Evolutionary conservation across 1,140 invertebrate species (phyloP), one percentile per base, ranked within the genome.

Genomic region (Drosophila sturtevanti): DNA sequence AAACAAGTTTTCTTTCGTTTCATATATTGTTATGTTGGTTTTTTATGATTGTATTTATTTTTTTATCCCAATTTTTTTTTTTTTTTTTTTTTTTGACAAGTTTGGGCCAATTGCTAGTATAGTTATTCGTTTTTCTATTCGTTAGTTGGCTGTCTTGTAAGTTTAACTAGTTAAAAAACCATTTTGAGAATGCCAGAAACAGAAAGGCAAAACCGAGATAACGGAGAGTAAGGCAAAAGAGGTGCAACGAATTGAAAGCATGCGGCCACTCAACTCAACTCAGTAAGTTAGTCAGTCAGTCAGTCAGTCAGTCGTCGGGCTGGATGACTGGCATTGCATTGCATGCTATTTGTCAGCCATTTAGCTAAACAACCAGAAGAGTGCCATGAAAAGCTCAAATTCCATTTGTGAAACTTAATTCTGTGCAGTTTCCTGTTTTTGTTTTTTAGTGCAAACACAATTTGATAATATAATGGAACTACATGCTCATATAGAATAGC

Each of bases 151-250:
- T 56, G 71, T 38, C 44, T 22, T 62, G 48, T 41, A 55, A 75
- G 72, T 63, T 75, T 56, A 75, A 75, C 72, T 75, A 75, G 72
- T 75, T 75, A 61, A 12, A 51, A 75, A 75, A 34, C 64, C 63
- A 75, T 48, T 75, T 75, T 75, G 56, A 38, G 64, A 75, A 12
- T 62, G 72, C 71, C 72, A 74, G 63, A 18, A 74, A 21, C 63
- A 74, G 34, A 65, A 48, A 24, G 37, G 21, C 35, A 21, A 24
- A 55, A 38, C 4, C 4, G 7, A 18, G n/a, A 7, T 27, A 16
- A 72, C 60, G 31, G 27, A 48, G 61, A 48, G 37, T 6, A 51
- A 21, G n/a, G 31, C n/a, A 34, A 18, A 6, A 58, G 31, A 58
- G 27, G 21, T 31, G 27, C 6, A 31, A 4, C 27, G 1, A 31